Evolutionary conservation across 2,888 invertebrate genomes (phyloP), one percentile per base, ranked within the genome.

Genomic region (Glyphotaelius pellucidus): DNA sequence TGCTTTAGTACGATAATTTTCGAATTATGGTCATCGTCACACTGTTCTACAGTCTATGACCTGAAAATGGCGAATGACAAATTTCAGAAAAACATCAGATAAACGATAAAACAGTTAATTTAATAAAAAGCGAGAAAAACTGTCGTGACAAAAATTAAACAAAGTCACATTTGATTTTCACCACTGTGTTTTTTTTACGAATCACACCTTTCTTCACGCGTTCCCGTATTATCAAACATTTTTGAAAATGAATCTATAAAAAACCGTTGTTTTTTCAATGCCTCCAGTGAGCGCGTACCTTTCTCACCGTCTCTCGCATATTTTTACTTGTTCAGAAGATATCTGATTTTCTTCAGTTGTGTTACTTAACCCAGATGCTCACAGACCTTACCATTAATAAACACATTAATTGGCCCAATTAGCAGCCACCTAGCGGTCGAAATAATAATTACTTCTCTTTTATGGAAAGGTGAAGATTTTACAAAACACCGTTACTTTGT

Each of bases 381-480:
- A 81, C 81, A 81, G 81, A 81, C 31, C 81, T 81, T 81, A 11
- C 31, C 3, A 81, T 81, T 81, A 81, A 81, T 81, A 81, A 31
- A 81, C 31, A 30, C 81, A 81, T 81, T 81, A 81, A 81, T 67
- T 67, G 25, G 25, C 25, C 67, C 25, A 25, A 67, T 67, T 67
- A 67, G 67, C 7, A 67, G 67, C 67, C 67, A 67, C 67, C 67
- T 67, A 67, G 67, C 67, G 67, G 67, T 67, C 25, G 67, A 67
- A 67, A 67, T 67, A 25, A 67, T 19, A 67, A 67, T 67, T 67
- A 67, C 4, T 25, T 19, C 67, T 67, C 1, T 25, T 4, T 67
- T 67, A 19, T 7, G 25, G 25, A 67, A 19, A 67, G 67, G 25
- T 67, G 5, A 67, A 19, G 25, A 67, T 25, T 67, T 67, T 25